Base-by-base conservation (phyloP, 2,113 vertebrate species). In the Trachemys scripta region DNA sequence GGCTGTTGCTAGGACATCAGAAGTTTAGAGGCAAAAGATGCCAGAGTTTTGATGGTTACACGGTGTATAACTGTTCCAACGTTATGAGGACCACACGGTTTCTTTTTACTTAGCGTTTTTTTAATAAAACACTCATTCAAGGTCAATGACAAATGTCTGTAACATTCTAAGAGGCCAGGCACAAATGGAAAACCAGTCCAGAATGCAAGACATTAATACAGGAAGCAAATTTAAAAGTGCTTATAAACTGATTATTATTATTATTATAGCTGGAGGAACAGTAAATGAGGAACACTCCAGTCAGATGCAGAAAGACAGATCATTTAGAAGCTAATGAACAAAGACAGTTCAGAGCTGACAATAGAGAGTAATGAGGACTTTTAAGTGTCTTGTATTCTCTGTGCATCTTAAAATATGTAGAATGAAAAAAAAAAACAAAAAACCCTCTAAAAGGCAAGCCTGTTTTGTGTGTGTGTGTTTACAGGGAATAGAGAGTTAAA, bases 261-360 rank as follows among this genome's bases (percentile, higher is more conserved):
- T 84, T 78, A 69, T 89, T 95, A 84, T 94, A 95, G 83, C 87
- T 65, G 59, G 11, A 53, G 79, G 62, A 97, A 86, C 29, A 84
- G 84, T 90, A 96, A 96, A 94, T 27, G 81, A 90, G 50, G 62
- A 96, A 91, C 47, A 51, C 86, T 89, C 76, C 56, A 91, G 85
- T 96, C 80, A 59, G 92, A 86, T 92, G 91, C 5, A 93, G 89
- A 90, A 90, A 96, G 94, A 89, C 84, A 88, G 59, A 91, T 96
- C 92, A 88, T 94, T 96, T 91, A 89, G 86, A 94, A 95, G 82
- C 86, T 96, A 96, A 96, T 94, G 51, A 65, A 65, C 56, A 95
- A 96, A 97, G 88, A 88, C 65, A 89, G 78, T 90, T 94, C 79
- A 96, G 93, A 90, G 91, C 88, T 93, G 89, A 95, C 69, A 95